A percentile compares a stretch with the other conserved stretches of the same genome.
phyloP scores from a whole-genome alignment of 2,888 invertebrate genomes.

The Andrena haemorrhoa region DNA sequence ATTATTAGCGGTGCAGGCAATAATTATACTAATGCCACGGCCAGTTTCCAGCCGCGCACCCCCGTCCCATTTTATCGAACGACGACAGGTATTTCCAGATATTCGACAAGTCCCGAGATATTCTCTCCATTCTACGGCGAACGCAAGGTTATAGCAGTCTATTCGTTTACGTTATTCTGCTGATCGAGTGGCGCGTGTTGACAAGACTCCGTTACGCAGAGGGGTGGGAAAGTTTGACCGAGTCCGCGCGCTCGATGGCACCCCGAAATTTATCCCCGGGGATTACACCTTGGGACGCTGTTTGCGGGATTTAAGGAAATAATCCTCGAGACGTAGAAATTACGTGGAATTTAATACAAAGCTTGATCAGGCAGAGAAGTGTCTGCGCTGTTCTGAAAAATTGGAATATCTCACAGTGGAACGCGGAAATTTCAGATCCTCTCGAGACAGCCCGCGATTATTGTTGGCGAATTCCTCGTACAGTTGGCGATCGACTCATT shows the following conservation, averaged over 20 bases:
- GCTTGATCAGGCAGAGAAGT: background rate
- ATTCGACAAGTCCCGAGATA: background rate
- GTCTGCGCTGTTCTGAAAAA: background rate
- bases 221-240: constrained; percentile 39
- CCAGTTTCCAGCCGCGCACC: constrained; percentile 14
- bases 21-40: constrained; percentile 45
- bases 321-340: too few species aligned
- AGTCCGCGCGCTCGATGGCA: constrained; percentile 25
- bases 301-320: background rate
- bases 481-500: constrained; percentile 66
- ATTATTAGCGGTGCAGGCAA: constrained; percentile 46
- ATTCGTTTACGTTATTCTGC: constrained; percentile 9
- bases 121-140: constrained; percentile 10
- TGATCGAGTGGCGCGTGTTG: constrained; percentile 14
- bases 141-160: background rate
- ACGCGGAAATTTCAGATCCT: constrained; percentile 40
- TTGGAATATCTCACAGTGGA: constrained; percentile 7
- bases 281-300: background rate
- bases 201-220: background rate
- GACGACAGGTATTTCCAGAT: background rate
- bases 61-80: constrained; percentile 1
- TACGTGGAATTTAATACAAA: background rate
- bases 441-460: constrained; percentile 44
- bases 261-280: constrained; percentile 1
- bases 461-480: constrained; percentile 58